Evolutionary conservation across 1,140 invertebrate genomes (phyloP), one percentile per base, ranked within the genome.

Genomic region (Tetragonula clypearis): DNA sequence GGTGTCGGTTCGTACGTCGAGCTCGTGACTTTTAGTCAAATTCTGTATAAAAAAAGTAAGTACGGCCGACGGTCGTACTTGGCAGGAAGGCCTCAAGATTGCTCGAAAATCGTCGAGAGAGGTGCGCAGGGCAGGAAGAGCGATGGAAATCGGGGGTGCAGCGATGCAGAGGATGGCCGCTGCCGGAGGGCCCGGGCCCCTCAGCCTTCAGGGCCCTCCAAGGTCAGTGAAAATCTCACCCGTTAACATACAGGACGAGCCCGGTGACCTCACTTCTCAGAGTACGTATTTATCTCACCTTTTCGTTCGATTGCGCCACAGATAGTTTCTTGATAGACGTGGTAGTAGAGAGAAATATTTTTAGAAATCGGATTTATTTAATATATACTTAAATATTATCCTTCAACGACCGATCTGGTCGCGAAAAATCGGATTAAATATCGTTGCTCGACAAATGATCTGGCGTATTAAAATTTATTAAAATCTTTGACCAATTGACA

Each of bases 171-270:
- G 92, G 87, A 86, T 92, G 91, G 91, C 92, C 87, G 85, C 92
- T 79, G 90, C 90, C 87, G 92, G 93, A 86, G 94, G 93, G 84
- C 93, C 92, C 82, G 93, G 93, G 75, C 93, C 94, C 71, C 87
- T 95, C 78, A 93, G 93, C 76, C 92, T 95, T 62, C 94, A 95
- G 87, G 94, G 94, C 74, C 94, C 94, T 85, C 93, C 94, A 74
- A 93, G 94, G 87, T 93, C 94, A 85, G 93, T 96, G 93, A 96
- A 96, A 94, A 96, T 96, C 91, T 96, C 96, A 85, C 95, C 96
- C 65, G 95, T 96, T 84, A 96, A 96, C 90, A 93, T 95, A 75
- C 95, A 96, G 85, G 95, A 95, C 80, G 94, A 95, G 60, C 93
- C 92, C 91, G 94, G 95, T 87, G 95, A 94, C 93, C 95, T 93